Conservation (phyloP, 1,140 invertebrate species). For the Macrostomum lignano region DNA sequence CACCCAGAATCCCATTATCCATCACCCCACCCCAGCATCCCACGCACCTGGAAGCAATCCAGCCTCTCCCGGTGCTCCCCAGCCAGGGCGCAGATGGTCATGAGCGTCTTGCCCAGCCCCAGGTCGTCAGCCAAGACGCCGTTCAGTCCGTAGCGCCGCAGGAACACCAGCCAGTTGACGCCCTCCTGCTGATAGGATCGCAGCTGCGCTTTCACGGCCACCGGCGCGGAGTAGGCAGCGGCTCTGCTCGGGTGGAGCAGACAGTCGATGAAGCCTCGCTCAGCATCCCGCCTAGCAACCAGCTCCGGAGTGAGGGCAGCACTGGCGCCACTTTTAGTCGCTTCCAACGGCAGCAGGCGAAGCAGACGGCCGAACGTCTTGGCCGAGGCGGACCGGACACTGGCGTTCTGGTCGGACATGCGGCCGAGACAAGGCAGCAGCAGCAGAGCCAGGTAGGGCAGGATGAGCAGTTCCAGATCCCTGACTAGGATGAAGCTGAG, state of each 20-base stretch:
- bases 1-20: too few relatives aligned
- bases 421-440: constrained; percentile 60
- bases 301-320: too few relatives aligned
- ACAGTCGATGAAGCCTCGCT: constrained; percentile 57
- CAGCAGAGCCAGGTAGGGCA: constrained; percentile 66
- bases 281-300: constrained; percentile 23
- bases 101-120: constrained; percentile 83
- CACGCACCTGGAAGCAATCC: too few relatives aligned
- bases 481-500: too few relatives aligned
- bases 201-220: constrained; percentile 43
- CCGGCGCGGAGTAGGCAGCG: constrained; percentile 47
- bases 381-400: constrained; percentile 55
- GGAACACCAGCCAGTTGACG: constrained; percentile 81
- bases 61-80: constrained; percentile 48
- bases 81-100: constrained; percentile 75
- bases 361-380: constrained; percentile 71
- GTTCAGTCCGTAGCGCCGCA: constrained; percentile 76
- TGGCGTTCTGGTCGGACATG: constrained; percentile 58
- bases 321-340: too few relatives aligned
- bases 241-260: constrained; percentile 54
- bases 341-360: constrained; percentile 71
- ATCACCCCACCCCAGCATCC: too few relatives aligned
- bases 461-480: constrained; percentile 45
- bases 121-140: constrained; percentile 93
- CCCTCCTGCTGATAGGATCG: constrained; percentile 46